A percentile compares a stretch with the other conserved stretches of the same genome.
phyloP scores from a whole-genome alignment of 2,113 vertebrate species.

The Platichthys stellatus region DNA sequence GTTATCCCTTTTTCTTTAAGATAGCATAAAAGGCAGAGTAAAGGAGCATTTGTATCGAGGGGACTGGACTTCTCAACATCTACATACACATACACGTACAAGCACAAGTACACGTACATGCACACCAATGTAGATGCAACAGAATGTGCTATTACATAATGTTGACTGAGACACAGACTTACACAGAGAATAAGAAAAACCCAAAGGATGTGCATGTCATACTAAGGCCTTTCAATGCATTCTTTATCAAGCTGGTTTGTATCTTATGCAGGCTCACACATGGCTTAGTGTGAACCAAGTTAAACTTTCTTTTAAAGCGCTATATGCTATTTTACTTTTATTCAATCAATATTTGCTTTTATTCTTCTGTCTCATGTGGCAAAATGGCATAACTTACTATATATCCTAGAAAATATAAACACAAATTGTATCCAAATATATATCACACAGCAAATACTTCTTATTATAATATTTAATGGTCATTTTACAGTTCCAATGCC shows the following conservation, averaged over 20 bases:
- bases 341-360: too few species aligned
- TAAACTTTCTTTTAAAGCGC: neutral
- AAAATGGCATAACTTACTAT: too few species aligned
- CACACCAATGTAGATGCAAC: neutral
- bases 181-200: neutral
- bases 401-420: too few species aligned
- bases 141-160: neutral
- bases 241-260: constrained; percentile 54
- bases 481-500: too few species aligned
- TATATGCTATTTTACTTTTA: too few species aligned
- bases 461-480: too few species aligned
- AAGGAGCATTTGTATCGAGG: constrained; percentile 39
- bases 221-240: constrained; percentile 26
- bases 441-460: too few species aligned
- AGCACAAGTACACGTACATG: constrained; percentile 1
- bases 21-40: constrained; percentile 27
- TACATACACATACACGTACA: neutral
- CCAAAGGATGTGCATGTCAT: neutral
- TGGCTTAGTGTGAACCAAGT: neutral
- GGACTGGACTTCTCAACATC: constrained; percentile 7
- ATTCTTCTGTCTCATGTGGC: too few species aligned
- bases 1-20: constrained; percentile 35
- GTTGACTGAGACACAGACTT: neutral
- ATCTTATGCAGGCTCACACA: constrained; percentile 34
- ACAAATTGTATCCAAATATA: too few species aligned